phyloP scores from a whole-genome alignment of 1,140 invertebrate genomes.

The Plutomurus gul region DNA sequence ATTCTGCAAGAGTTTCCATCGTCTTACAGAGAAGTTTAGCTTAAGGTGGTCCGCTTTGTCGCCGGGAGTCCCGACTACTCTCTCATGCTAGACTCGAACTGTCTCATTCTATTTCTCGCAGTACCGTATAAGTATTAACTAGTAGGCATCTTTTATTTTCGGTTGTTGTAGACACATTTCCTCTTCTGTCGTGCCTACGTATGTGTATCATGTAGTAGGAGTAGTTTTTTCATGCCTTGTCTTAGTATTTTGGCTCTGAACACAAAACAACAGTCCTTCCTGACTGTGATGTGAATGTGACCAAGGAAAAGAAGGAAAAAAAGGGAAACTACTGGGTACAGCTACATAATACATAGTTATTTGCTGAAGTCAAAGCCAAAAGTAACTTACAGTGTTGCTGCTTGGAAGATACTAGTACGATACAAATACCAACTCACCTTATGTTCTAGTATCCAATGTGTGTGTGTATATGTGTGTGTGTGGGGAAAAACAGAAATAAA shows the following conservation, averaged over 20 bases:
- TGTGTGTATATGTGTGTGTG: too few species aligned
- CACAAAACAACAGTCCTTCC: background rate
- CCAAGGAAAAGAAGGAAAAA: background rate
- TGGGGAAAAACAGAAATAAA: background rate
- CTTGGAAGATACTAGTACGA: background rate
- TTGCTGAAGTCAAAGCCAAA: background rate
- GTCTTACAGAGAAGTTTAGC: conserved; percentile 9
- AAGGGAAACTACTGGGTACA: background rate
- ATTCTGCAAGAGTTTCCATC: background rate
- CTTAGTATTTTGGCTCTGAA: background rate
- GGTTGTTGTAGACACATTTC: background rate
- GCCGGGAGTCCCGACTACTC: background rate
- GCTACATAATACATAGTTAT: conserved; percentile 23
- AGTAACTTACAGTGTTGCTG: too few species aligned
- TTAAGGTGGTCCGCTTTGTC: background rate
- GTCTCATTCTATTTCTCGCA: background rate
- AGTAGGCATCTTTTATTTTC: background rate
- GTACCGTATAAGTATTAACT: background rate
- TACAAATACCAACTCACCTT: background rate
- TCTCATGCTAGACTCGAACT: background rate
- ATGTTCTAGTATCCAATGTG: background rate
- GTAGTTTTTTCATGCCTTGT: background rate
- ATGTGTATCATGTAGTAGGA: background rate
- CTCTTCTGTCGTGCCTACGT: background rate
- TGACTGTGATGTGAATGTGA: background rate